Evolutionary conservation across 2,797 vertebrate species (phyloP).

Genomic region (Chromobotia macracanthus): DNA sequence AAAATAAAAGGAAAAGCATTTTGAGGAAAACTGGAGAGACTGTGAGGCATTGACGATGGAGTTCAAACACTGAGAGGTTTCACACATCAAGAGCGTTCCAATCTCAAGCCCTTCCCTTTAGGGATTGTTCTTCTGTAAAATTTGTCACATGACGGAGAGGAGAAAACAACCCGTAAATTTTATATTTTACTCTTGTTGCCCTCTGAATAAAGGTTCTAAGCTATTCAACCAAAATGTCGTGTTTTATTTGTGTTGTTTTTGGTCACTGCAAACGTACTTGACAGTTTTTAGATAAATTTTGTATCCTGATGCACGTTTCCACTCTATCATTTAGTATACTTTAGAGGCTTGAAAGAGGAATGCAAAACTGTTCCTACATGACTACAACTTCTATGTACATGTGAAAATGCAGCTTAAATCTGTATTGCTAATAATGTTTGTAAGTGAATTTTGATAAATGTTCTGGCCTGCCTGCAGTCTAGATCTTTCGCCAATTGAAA

Average conservation of each 20-base stretch:
- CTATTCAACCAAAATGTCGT: conserved; percentile 67
- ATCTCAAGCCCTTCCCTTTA: conserved; percentile 35
- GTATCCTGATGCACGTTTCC: not conserved
- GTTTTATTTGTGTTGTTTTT: conserved; percentile 9
- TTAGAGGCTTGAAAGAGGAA: not conserved
- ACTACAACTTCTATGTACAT: not conserved
- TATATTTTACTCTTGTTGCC: conserved; percentile 81
- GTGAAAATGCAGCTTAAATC: no score
- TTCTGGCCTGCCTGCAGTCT: no score
- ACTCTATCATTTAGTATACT: not conserved
- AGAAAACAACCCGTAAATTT: conserved; percentile 69
- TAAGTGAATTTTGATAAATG: no score
- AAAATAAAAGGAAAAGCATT: conserved; percentile 55
- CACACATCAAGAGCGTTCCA: not conserved
- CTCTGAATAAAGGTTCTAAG: conserved; percentile 91
- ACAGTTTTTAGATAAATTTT: not conserved
- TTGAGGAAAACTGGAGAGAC: conserved; percentile 66
- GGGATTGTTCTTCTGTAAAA: conserved; percentile 47
- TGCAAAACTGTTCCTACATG: not conserved
- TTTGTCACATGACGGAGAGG: conserved; percentile 59
- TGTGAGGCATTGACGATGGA: conserved; percentile 73
- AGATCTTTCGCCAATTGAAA: no score
- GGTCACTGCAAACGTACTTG: not conserved
- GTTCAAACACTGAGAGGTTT: conserved; percentile 33
- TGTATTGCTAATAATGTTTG: no score